phyloP scores from a whole-genome alignment of 2,888 invertebrate genomes.

The Quadroppia sp. region DNA sequence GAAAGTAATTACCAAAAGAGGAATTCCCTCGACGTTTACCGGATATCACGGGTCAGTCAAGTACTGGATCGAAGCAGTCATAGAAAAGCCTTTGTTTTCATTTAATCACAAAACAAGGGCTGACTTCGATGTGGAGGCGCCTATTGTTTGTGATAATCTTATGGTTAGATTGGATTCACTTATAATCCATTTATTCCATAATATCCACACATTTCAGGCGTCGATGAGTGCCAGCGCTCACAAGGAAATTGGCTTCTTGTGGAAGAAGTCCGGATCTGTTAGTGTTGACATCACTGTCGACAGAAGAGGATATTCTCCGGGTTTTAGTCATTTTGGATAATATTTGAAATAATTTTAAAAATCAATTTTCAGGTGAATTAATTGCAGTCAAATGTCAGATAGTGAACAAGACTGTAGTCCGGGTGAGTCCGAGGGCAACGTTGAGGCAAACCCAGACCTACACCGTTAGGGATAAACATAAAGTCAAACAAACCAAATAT shows the following conservation, averaged over 20 bases:
- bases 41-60: slow-evolving; percentile 24
- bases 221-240: background rate
- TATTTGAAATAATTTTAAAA: background rate
- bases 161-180: background rate
- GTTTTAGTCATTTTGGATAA: background rate
- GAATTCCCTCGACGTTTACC: slow-evolving; percentile 18
- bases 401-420: background rate
- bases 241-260: slow-evolving; percentile 16
- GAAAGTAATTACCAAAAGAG: slow-evolving; percentile 1
- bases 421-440: slow-evolving; percentile 12
- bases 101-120: slow-evolving; percentile 24
- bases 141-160: slow-evolving; percentile 9
- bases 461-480: background rate
- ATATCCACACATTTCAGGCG: background rate
- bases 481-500: slow-evolving; percentile 17
- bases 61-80: slow-evolving; percentile 31
- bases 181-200: background rate
- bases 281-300: background rate
- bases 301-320: background rate
- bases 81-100: slow-evolving; percentile 26
- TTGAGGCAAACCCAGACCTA: slow-evolving; percentile 1
- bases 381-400: background rate
- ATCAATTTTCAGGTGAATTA: slow-evolving; percentile 19
- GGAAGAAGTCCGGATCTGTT: background rate
- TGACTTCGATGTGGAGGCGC: slow-evolving; percentile 25